Evolutionary conservation across 2,888 invertebrate genomes (phyloP), one percentile per base, ranked within the genome.

Genomic region (Elysia crispata): DNA sequence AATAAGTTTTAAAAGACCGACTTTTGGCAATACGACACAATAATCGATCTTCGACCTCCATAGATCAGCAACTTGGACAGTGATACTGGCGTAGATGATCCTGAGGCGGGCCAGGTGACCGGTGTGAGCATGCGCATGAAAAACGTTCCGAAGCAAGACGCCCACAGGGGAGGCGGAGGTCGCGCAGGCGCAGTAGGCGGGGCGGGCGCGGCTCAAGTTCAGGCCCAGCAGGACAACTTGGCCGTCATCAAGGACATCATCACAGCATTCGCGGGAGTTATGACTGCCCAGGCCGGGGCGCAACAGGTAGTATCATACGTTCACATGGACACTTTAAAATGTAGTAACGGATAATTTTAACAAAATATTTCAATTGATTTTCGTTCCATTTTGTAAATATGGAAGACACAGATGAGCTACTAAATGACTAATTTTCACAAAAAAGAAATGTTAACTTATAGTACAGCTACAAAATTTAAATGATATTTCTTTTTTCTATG

Each of bases 161-260:
- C n/a, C 28, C 33, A 6, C 31, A 66, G 60, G 23, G 74, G 62
- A 20, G 77, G 67, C 15, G 73, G 67, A 50, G n/a, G n/a, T n/a
- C n/a, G n/a, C n/a, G n/a, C n/a, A n/a, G n/a, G n/a, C n/a, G 76
- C 69, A n/a, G 60, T 57, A 33, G 60, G 49, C 23, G 72, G 25
- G n/a, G 70, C n/a, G 6, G n/a, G n/a, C n/a, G n/a, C n/a, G n/a
- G 77, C 77, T 30, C 20, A 54, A 3, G 50, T 73, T 20, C 75
- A 69, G 0, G 83, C 78, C 23, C 77, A 80, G 33, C 79, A 85
- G 1, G 78, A 84, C 67, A 83, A 85, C 66, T 84, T 82, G 25
- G 83, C 83, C 60, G 80, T 88, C 41, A 85, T 88, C 50, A 83
- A 85, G 70, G 87, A 87, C 72, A 84, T 88, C 20, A 85, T 87